Evolutionary conservation across 2,888 invertebrate species (phyloP).

Genomic region (Clusia tigrina): DNA sequence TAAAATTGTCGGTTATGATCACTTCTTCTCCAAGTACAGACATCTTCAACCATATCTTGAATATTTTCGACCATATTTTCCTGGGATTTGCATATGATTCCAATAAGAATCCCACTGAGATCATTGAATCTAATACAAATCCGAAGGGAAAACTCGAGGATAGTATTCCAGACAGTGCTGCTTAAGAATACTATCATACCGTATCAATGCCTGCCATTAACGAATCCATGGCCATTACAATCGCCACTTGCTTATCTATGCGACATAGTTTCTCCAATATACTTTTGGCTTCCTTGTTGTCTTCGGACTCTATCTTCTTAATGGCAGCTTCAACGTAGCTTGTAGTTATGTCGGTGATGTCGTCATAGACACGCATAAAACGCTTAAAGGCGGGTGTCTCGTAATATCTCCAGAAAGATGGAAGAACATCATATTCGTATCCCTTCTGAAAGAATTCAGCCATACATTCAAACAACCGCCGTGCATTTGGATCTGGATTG

Average conservation of each 20-base stretch:
- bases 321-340: slow-evolving; percentile 62
- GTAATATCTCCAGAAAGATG: slow-evolving; percentile 56
- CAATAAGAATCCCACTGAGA: too few species aligned
- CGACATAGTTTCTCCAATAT: slow-evolving; percentile 72
- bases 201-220: slow-evolving; percentile 77
- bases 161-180: not conserved
- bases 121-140: too few species aligned
- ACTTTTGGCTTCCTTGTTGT: slow-evolving; percentile 57
- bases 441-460: slow-evolving; percentile 48
- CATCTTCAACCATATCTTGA: not conserved
- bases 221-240: slow-evolving; percentile 77
- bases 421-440: slow-evolving; percentile 54
- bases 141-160: too few species aligned
- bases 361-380: slow-evolving; percentile 52
- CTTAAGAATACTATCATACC: too few species aligned
- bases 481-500: slow-evolving; percentile 44
- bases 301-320: slow-evolving; percentile 37
- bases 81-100: too few species aligned
- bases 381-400: slow-evolving; percentile 51
- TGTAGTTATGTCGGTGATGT: slow-evolving; percentile 51
- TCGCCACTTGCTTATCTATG: slow-evolving; percentile 71
- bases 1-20: fast-evolving
- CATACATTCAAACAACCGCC: slow-evolving; percentile 45
- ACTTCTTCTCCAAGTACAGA: not conserved
- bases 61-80: not conserved